Base-by-base conservation (phyloP, 2,888 invertebrate species). In the Augiades crinisus region DNA sequence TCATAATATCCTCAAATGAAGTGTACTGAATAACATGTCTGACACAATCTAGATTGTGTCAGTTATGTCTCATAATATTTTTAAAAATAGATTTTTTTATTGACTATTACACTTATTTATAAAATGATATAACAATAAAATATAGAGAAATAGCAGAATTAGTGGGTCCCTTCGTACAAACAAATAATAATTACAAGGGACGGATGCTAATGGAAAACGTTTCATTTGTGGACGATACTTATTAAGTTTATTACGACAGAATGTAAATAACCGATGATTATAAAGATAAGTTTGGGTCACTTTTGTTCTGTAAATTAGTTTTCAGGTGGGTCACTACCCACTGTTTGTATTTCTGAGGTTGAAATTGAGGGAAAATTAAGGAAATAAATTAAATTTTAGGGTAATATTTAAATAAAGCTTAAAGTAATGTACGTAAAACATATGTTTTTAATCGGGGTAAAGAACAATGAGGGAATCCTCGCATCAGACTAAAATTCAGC, bases 171-270 rank as follows among this genome's bases (percentile, higher is more conserved):
- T 54, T 58, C 54, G 55, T 53, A 43, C 64, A 71, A 67, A 66
- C 58, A 67, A 43, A 27, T 37, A 37, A 67, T 66, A 58, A 67
- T 64, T 62, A 64, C 53, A 45, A 56, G 53, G 58, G 51, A 52
- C 53, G 24, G 10, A 24, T 4, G 10, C 14, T 10, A 49, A 54
- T 57, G 51, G 54, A 54, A 55, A 53, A 34, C 31, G 5, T 3
- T n/a, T 21, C 12, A 37, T 37, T 21, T 19, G 27, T 27, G 10
- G 10, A 27, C 10, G 5, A 5, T 27, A 27, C 27, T 10, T 27
- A 10, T 27, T 27, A 27, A n/a, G n/a, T n/a, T n/a, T 10, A 27
- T 7, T 10, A 10, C 10, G 27, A 1, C 27, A n/a, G n/a, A 27
- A 5, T 21, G 6, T 37, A 13, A 37, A 21, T 36, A 19, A 3